Evolutionary conservation across 2,113 vertebrate species (phyloP), one percentile per base, ranked within the genome.

Genomic region (Pelodiscus sinensis): DNA sequence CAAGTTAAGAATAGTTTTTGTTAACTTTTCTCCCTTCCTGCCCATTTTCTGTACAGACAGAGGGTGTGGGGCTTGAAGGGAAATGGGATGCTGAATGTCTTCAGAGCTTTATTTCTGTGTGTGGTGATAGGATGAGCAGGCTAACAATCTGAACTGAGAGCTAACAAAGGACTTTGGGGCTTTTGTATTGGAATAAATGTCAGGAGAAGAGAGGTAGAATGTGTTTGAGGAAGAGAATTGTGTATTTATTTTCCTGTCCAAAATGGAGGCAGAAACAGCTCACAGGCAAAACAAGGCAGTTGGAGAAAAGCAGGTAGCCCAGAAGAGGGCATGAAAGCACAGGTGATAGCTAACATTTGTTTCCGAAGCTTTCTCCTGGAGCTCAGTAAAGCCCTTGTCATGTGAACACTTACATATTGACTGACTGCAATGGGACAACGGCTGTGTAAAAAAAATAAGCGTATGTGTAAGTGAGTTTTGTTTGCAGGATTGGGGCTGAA

Each of bases 41-140:
- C 54, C 31, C 5, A 2, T 16, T 4, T 25, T 5, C 57, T 60
- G 1, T 38, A 85, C 25, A 15, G 51, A 60, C 60, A 29, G 56
- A 44, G 71, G 55, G 16, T 1, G 84, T 27, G 79, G 80, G 55
- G 62, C 51, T 93, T 75, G 5, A 87, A 4, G 25, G 25, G 60
- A 22, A 50, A 44, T 2, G 50, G 52, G 60, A 2, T 9, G 21
- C 0, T 0, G 31, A 29, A n/a, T 29, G 11, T 52, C 10, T 62
- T 71, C 44, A 44, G 22, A 44, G 21, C 22, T 50, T 38, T 24
- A 22, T 62, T 62, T 44, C 38, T 50, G 38, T 77, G 73, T 50
- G 38, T 27, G 22, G 21, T 14, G 24, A 15, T 44, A 75, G 9
- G 38, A 25, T 75, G 22, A 44, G 11, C 10, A 75, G 73, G 24